A percentile compares a stretch with the other conserved stretches of the same genome.
Evolutionary conservation across 2,888 invertebrate genomes (phyloP).

Genomic region (Acanthosepion pharaonis): DNA sequence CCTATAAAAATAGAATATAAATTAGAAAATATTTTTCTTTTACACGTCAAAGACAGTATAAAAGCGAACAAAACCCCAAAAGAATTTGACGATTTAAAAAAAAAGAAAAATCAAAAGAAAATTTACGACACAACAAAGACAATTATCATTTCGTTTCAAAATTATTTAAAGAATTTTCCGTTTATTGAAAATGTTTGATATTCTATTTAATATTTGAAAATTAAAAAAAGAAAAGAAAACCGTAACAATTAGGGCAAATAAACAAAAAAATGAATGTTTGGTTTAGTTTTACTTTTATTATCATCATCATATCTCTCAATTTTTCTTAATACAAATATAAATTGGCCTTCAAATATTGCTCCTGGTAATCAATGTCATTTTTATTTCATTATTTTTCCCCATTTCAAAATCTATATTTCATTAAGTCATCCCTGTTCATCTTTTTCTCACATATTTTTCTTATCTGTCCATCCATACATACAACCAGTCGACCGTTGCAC

Average conservation of each 20-base stretch:
- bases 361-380: not conserved
- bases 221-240: not conserved
- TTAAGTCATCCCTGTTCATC: not conserved
- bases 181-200: not conserved
- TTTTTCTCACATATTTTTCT: not conserved
- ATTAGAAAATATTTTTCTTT: not conserved
- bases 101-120: not conserved
- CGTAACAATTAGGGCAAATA: not conserved
- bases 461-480: constrained; percentile 17
- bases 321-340: not conserved
- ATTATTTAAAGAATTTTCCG: not conserved
- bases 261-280: not conserved
- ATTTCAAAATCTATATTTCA: not conserved
- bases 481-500: not conserved
- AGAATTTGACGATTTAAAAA: not conserved
- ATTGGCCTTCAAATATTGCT: constrained; percentile 33
- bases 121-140: too few relatives aligned
- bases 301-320: not conserved
- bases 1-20: not conserved
- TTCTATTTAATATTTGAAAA: not conserved
- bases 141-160: not conserved
- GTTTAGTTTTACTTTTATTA: not conserved
- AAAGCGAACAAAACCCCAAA: not conserved
- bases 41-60: not conserved
- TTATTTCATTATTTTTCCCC: not conserved